A percentile compares a stretch with the other conserved stretches of the same genome.
Evolutionary conservation across 2,113 vertebrate species (phyloP).

Genomic region (Carettochelys insculpta): DNA sequence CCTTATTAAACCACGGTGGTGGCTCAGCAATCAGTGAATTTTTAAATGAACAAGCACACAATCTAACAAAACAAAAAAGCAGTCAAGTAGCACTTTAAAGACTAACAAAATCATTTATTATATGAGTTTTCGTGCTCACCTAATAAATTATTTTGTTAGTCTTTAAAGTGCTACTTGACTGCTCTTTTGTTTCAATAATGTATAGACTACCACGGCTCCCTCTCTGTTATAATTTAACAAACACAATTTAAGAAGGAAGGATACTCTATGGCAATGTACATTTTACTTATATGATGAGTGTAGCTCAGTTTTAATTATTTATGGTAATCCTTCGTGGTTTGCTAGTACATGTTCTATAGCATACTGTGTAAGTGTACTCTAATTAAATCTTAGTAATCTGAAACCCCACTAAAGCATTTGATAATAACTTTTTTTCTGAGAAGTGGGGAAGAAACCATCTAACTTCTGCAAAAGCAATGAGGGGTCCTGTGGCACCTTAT

Average conservation of each 20-base stretch:
- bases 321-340: background rate
- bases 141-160: too few relatives aligned
- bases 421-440: background rate
- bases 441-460: background rate
- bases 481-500: too few relatives aligned
- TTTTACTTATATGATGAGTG: background rate
- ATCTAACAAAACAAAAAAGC: too few relatives aligned
- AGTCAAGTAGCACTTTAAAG: too few relatives aligned
- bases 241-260: background rate
- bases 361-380: background rate
- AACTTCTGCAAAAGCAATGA: too few relatives aligned
- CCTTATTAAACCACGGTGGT: background rate
- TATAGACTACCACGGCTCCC: too few relatives aligned
- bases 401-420: background rate
- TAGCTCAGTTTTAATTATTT: background rate
- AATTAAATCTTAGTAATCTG: background rate
- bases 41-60: background rate
- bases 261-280: fast-evolving
- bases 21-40: background rate
- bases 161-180: too few relatives aligned
- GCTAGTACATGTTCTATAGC: background rate
- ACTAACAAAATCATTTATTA: too few relatives aligned
- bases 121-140: too few relatives aligned
- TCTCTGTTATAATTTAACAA: too few relatives aligned
- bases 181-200: too few relatives aligned